Base-by-base conservation (phyloP, 1,140 invertebrate species). In the Akabosia matsudoensis region DNA sequence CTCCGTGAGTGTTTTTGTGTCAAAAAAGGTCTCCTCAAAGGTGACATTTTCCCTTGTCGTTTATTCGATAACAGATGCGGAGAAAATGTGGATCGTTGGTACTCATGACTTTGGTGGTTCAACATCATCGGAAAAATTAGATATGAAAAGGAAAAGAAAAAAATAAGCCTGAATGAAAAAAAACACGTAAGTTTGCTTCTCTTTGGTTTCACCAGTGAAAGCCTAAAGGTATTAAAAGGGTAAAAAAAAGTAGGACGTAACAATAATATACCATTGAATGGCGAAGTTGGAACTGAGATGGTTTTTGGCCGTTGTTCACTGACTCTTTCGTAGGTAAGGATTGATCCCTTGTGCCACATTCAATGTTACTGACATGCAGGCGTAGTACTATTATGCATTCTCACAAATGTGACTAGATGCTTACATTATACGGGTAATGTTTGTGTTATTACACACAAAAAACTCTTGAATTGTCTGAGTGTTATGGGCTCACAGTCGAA, bases 281-380 rank as follows among this genome's bases (percentile, higher is more conserved):
- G 61, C 30, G n/a, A 10, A 67, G n/a, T n/a, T n/a, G 24, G 61
- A 67, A 30, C 28, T 14, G 26, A 7, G n/a, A 67, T 67, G 24
- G 61, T 28, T 31, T 30, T 67, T 67, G 61, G 61, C 61, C n/a
- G 3, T 30, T 67, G 61, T 67, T 67, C 18, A 67, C 3, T 67
- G 61, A 13, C 61, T 31, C 26, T 30, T 67, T 2, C 31, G 10
- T 3, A 67, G 26, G 24, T 24, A 67, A 22, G 3, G 61, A 67
- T 67, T 67, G 61, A 67, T 67, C 61, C 61, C 61, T 31, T 28
- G 61, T 67, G 61, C n/a, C 61, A 30, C 61, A 67, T 67, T 67
- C 61, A 31, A 31, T 31, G 61, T 30, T 4, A 67, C 24, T 67
- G 61, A 13, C 61, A 30, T 13, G 24, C 61, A 16, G 61, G 37